Conservation (phyloP, 2,113 vertebrate species). For the Cnemophilus loriae region DNA sequence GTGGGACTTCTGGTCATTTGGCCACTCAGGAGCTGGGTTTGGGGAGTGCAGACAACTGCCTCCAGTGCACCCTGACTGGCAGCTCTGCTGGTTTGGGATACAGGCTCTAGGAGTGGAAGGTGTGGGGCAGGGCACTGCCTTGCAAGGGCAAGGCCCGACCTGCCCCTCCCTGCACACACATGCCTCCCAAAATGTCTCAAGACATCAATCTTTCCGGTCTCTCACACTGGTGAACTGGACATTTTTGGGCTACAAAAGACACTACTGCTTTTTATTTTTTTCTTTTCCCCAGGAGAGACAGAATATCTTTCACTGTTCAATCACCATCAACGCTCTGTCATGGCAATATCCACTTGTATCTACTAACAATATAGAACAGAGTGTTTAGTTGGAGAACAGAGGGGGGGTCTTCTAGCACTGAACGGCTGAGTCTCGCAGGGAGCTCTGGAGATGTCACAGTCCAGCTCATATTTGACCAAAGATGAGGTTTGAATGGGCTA, state of each 20-base stretch:
- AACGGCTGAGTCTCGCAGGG: neutral
- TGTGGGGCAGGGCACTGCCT: no score
- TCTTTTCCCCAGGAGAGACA: neutral
- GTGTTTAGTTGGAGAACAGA: neutral
- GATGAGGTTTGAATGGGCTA: neutral
- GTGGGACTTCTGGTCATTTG: neutral
- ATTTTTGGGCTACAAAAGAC: neutral
- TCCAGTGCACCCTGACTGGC: neutral
- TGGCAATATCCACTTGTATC: neutral
- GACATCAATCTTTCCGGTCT: neutral
- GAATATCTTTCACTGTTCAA: neutral
- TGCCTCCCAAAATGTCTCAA: neutral
- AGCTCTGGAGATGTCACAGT: neutral
- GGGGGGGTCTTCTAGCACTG: neutral
- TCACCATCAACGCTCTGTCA: neutral
- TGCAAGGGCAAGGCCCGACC: neutral
- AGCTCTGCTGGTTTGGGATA: fast-evolving
- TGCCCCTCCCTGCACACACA: no score
- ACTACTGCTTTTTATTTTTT: neutral
- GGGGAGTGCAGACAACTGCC: neutral
- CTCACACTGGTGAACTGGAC: neutral
- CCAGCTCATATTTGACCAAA: neutral
- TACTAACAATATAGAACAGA: neutral
- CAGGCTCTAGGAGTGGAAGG: fast-evolving
- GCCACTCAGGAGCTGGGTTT: neutral